Base-by-base conservation (phyloP, 2,888 invertebrate genomes). In the Stenotaenia linearis region DNA sequence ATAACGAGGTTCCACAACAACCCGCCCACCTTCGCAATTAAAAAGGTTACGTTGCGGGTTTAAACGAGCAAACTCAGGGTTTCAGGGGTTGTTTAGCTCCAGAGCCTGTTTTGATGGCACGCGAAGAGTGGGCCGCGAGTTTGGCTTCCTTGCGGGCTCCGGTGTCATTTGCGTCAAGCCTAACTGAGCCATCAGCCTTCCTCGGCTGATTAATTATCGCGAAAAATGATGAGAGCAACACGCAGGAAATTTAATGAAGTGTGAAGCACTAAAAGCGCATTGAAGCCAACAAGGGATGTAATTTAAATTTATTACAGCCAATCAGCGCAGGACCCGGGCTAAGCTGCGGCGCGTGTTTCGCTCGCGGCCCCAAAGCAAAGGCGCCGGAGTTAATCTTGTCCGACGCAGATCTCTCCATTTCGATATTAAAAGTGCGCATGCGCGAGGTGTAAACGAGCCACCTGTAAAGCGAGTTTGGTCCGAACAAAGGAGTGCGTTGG, bases 221-320 rank as follows among this genome's bases (percentile, higher is more conserved):
- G 28, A 32, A 75, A 37, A 75, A 75, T 75, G 75, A 75, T 75
- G 75, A 75, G 75, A 75, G 75, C 28, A 75, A 75, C 75, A 75
- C 75, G 75, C 75, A 30, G 75, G 30, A 75, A 75, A 75, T 75
- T 75, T 75, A 75, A 75, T 75, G 75, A 75, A 75, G 75, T 75
- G 75, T 75, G 75, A 75, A 32, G 75, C 75, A 75, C 32, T 75
- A 75, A 75, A 75, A 75, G 75, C 32, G 75, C 75, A 32, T 32
- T 75, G 30, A 75, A 32, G 75, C 75, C 75, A 75, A 32, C 75
- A 28, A 75, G 30, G 75, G 75, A 75, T 75, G 75, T 30, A 75
- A 75, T 75, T 28, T 30, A 75, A 75, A 75, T 75, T 75, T 75
- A 75, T 75, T 75, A 75, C 75, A 75, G 32, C 75, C 75, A 75